Evolutionary conservation across 2,113 vertebrate species (phyloP), one percentile per base, ranked within the genome.

Genomic region (Tachycineta bicolor): DNA sequence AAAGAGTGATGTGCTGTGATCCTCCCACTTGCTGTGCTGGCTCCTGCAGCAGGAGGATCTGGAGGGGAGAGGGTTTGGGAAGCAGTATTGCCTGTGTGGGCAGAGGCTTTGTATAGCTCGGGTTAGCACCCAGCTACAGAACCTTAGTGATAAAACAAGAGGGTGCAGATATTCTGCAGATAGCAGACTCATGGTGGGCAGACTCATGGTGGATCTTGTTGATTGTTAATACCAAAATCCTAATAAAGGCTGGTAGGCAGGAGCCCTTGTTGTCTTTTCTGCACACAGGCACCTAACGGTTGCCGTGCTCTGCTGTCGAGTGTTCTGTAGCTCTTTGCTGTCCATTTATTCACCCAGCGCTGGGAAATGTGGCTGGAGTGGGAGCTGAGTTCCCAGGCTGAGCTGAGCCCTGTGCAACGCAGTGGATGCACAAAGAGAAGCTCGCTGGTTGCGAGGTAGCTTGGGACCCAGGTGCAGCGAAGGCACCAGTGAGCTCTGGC

Each of bases 231-330:
- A 39, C 60, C 41, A 55, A 83, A 94, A 84, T 74, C 73, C 60
- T 82, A n/a, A 46, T 47, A 16, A 65, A 67, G 31, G 10, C 26
- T 62, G 26, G 25, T 23, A 34, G 60, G 43, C 75, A 73, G 70
- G 50, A 88, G 53, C 21, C 53, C n/a, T 39, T 58, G 19, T 67
- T 75, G 3, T 2, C 11, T 87, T 83, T 90, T 50, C 83, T 78
- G n/a, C n/a, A 20, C 15, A 10, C 26, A 39, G 29, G 10, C 7
- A 7, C 4, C 10, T 29, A n/a, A 24, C 14, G 25, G 24, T 44
- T 0, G 0, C 55, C 0, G 3, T 49, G 25, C 58, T 73, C 53
- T 64, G 19, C 63, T 60, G 41, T 52, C 4, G 1, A 28, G 53
- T 22, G 2, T 24, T 19, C 22, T 53, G 19, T 50, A 58, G 55